Conservation (phyloP, 1,140 invertebrate species). For the Drosophila bipectinata region DNA sequence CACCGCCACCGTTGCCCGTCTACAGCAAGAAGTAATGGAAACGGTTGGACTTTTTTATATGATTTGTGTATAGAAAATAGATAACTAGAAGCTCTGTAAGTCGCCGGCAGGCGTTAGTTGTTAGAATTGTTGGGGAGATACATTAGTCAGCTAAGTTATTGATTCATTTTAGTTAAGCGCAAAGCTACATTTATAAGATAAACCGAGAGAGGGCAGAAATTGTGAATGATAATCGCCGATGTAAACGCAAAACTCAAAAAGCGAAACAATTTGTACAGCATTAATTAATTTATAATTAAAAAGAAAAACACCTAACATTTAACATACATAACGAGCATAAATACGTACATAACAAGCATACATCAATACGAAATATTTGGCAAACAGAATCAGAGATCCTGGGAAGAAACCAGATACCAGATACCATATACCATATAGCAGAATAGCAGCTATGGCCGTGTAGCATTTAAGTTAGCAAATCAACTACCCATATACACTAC, state of each 20-base stretch:
- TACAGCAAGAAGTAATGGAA: constrained; percentile 72
- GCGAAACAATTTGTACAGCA: constrained; percentile 69
- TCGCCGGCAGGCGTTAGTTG: constrained; percentile 46
- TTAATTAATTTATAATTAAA: constrained; percentile 80
- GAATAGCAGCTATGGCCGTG: constrained; percentile 46
- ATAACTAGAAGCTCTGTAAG: constrained; percentile 10
- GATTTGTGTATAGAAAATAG: constrained; percentile 41
- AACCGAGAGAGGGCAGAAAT: constrained; percentile 5
- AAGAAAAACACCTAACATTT: constrained; percentile 24
- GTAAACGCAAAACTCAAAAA: constrained; percentile 37
- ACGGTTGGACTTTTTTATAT: constrained; percentile 6
- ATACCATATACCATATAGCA: not conserved
- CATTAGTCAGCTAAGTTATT: constrained; percentile 62
- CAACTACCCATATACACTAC: constrained; percentile 40
- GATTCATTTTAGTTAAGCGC: constrained; percentile 61
- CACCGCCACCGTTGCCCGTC: constrained; percentile 55
- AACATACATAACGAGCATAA: constrained; percentile 19
- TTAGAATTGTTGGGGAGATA: constrained; percentile 64
- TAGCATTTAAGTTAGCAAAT: constrained; percentile 79
- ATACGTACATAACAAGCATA: constrained; percentile 11
- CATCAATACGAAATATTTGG: constrained; percentile 16
- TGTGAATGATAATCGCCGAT: constrained; percentile 3
- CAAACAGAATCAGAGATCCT: constrained; percentile 8
- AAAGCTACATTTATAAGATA: constrained; percentile 3
- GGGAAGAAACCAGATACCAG: not conserved